These are phyloP conservation scores for Crotalus helleri DNA, from an alignment of 2,113 vertebrate genomes.

Conservation along the genomic window DNA sequence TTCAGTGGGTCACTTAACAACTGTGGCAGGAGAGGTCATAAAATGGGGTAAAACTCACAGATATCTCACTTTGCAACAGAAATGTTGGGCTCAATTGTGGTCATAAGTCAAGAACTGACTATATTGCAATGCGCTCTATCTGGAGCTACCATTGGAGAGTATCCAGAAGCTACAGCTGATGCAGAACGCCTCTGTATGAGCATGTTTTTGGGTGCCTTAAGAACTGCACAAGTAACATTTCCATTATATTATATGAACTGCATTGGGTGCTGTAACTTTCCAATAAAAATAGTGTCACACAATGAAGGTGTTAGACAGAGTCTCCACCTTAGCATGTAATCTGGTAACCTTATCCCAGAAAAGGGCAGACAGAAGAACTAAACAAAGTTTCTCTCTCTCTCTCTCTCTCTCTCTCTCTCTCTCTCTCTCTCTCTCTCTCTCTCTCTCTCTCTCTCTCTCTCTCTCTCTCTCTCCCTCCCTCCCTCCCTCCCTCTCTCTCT, in stretches of 20 bases:
- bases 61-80: not conserved
- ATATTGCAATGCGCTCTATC: not conserved
- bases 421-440: too few species aligned
- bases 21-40: not conserved
- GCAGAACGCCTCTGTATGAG: not conserved
- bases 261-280: not conserved
- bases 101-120: not conserved
- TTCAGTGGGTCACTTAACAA: not conserved
- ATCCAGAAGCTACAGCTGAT: not conserved
- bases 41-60: not conserved
- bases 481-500: too few species aligned
- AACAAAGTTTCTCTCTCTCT: not conserved
- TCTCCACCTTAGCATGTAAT: not conserved
- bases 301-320: not conserved
- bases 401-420: too few species aligned
- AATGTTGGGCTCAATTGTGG: not conserved
- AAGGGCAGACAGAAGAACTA: not conserved
- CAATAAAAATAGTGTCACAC: not conserved
- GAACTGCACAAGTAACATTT: not conserved
- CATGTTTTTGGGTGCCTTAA: not conserved
- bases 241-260: not conserved
- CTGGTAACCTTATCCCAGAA: not conserved
- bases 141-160: not conserved
- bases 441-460: too few species aligned
- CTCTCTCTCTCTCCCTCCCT: too few species aligned